Evolutionary conservation across 2,888 invertebrate species (phyloP).

Genomic region (Stenchaetothrips biformis): DNA sequence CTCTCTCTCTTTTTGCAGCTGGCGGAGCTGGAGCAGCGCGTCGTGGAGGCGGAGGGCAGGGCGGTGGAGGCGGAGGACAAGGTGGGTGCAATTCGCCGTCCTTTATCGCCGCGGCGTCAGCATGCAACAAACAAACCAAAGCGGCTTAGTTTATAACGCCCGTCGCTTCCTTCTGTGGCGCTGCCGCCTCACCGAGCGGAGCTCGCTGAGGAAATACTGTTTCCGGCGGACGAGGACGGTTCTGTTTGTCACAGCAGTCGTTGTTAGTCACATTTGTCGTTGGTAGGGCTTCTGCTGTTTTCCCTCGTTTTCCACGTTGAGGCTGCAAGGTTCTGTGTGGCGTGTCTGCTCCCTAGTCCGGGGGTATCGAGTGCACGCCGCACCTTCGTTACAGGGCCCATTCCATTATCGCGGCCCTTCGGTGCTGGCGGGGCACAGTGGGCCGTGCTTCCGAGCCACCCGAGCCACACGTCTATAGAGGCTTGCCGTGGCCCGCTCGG

Average conservation of each 20-base stretch:
- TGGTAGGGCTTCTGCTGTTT: too few relatives aligned
- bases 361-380: background rate
- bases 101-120: background rate
- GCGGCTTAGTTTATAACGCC: too few relatives aligned
- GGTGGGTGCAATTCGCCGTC: background rate
- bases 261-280: too few relatives aligned
- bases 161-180: too few relatives aligned
- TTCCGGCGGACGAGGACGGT: too few relatives aligned
- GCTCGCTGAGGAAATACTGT: too few relatives aligned
- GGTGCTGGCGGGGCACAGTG: background rate
- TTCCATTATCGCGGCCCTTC: background rate
- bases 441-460: background rate
- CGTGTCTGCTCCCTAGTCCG: too few relatives aligned
- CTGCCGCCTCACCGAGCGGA: too few relatives aligned
- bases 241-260: too few relatives aligned
- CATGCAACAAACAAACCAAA: background rate
- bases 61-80: conserved; percentile 93
- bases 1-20: conserved; percentile 55
- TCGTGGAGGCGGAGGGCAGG: conserved; percentile 85
- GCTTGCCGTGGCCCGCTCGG: background rate
- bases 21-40: conserved; percentile 88
- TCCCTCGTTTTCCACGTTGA: too few relatives aligned
- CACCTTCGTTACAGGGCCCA: too few relatives aligned
- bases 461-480: background rate
- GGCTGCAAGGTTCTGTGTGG: too few relatives aligned